phyloP scores from a whole-genome alignment of 2,888 invertebrate species.

The Ochropleura leucogaster region DNA sequence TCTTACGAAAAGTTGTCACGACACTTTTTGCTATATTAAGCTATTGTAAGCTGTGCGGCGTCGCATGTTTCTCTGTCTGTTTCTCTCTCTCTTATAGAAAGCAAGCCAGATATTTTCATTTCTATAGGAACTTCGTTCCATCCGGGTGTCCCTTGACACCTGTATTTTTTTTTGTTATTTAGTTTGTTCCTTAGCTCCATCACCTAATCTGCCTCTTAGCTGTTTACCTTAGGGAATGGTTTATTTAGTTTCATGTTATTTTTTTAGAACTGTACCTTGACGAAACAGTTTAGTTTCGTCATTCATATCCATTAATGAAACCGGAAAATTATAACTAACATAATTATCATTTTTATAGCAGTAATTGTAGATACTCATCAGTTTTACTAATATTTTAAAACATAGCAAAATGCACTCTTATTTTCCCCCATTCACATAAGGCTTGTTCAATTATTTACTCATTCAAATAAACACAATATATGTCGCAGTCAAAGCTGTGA shows the following conservation, averaged over 20 bases:
- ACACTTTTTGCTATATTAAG: too few species aligned
- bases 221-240: neutral
- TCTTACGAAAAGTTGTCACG: too few species aligned
- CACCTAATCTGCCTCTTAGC: neutral
- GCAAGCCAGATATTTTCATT: too few species aligned
- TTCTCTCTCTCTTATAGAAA: too few species aligned
- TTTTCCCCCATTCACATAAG: neutral
- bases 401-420: conserved; percentile 2
- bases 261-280: neutral
- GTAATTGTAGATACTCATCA: neutral
- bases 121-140: too few species aligned
- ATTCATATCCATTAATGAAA: neutral
- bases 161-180: too few species aligned
- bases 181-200: too few species aligned
- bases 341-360: neutral
- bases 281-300: neutral
- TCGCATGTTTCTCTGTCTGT: too few species aligned
- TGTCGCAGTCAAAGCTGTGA: too few species aligned
- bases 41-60: too few species aligned
- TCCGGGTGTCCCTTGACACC: too few species aligned
- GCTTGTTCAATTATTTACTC: neutral
- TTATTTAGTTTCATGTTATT: neutral
- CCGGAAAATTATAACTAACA: neutral
- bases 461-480: neutral
- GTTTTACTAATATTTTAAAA: neutral